Percentiles rank a stretch among this genome's conserved stretches.
These are phyloP conservation scores for Plagiodera versicolora DNA, from an alignment of 2,888 invertebrate species.

Conservation along the genomic window DNA sequence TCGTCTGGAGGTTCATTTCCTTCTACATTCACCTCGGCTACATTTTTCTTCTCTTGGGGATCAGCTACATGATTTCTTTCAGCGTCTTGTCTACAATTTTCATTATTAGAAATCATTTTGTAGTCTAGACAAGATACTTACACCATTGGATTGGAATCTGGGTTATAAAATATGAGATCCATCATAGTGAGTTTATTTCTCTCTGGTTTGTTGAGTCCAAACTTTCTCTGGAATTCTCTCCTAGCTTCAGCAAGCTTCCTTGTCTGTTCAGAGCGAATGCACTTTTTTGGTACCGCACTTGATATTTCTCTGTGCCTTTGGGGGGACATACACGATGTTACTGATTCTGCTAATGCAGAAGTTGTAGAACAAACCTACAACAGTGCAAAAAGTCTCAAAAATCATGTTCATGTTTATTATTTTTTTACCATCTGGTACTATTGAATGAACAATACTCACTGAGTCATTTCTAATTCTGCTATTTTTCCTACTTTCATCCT, in stretches of 20 bases:
- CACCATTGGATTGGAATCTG: conserved; percentile 74
- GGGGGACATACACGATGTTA: conserved; percentile 32
- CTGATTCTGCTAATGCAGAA: conserved; percentile 39
- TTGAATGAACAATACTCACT: conserved; percentile 36
- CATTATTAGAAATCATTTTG: background rate
- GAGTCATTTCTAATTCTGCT: conserved; percentile 52
- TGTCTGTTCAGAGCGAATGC: conserved; percentile 55
- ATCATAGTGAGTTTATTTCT: conserved; percentile 82
- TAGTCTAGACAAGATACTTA: conserved; percentile 49
- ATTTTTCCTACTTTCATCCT: conserved; percentile 60
- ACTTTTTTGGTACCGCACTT: conserved; percentile 40
- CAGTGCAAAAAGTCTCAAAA: no score
- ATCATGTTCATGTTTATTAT: no score
- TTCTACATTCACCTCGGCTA: background rate
- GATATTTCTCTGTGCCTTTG: conserved; percentile 35
- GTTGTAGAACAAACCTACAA: conserved; percentile 46
- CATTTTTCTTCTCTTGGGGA: background rate
- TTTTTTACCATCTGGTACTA: no score
- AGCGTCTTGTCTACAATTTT: background rate
- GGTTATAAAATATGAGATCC: conserved; percentile 91
- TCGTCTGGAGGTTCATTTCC: background rate
- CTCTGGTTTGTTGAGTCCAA: conserved; percentile 60
- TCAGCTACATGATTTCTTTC: conserved; percentile 8
- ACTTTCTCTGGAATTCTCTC: conserved; percentile 58
- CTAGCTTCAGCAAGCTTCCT: conserved; percentile 60